Evolutionary conservation across 2,888 invertebrate genomes (phyloP), one percentile per base, ranked within the genome.

Genomic region (Zootermopsis nevadensis): DNA sequence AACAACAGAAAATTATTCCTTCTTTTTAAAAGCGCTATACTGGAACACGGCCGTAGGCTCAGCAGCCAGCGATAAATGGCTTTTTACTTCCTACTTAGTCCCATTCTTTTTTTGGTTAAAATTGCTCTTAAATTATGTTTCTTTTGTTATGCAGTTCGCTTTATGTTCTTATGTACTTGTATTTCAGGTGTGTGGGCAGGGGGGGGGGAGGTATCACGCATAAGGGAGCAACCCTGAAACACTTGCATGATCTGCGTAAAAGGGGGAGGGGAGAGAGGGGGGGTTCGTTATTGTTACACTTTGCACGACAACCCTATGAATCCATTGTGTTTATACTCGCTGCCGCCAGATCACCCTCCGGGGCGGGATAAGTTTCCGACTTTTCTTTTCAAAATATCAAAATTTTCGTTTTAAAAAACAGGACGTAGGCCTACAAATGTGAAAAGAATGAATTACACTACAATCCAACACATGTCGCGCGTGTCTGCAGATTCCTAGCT

Each of bases 381-480:
- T 69, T 69, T 19, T 74, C 74, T 74, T 74, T 74, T n/a, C 74
- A 74, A 74, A 74, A 74, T 42, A 74, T 74, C 74, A 38, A n/a
- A 38, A 15, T 60, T 69, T 10, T 24, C 10, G 38, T 38, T 74
- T 74, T 74, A n/a, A 8, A 74, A 74, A 60, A 27, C 27, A 27
- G 60, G n/a, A 60, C 8, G 27, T 24, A 8, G 8, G 48, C 48
- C 15, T 48, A 60, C n/a, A 60, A n/a, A 74, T 38, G 42, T 33
- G 38, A 74, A 38, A 74, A 38, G 38, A 74, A 38, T 38, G 35
- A n/a, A 74, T 60, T 27, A 74, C 74, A 42, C n/a, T 38, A 33
- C n/a, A n/a, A n/a, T n/a, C n/a, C n/a, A 74, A 74, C 74, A 74
- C 74, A 74, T 74, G 74, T 38, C n/a, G n/a, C 74, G 74, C 74